These are phyloP conservation scores for Andrena bicolor DNA, from an alignment of 2,888 invertebrate genomes.

Conservation along the genomic window DNA sequence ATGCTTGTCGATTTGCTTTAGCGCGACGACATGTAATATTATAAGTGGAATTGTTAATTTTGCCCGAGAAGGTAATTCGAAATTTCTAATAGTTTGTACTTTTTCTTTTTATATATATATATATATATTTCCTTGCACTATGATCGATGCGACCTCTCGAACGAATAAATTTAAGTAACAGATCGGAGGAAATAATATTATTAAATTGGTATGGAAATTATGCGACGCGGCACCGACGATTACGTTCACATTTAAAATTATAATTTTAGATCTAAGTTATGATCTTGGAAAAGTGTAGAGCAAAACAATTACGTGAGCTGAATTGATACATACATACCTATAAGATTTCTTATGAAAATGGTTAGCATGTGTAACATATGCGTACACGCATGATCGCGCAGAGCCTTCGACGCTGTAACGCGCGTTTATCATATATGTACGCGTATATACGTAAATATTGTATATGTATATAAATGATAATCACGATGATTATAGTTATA, in stretches of 20 bases:
- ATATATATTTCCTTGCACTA: conserved; percentile 1
- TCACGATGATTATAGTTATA: conserved; percentile 73
- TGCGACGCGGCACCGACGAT: conserved; percentile 64
- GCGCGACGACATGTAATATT: neutral
- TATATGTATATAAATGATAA: conserved; percentile 76
- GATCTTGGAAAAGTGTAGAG: conserved; percentile 43
- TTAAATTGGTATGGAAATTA: conserved; percentile 39
- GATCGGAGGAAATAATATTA: neutral
- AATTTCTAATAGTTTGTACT: neutral
- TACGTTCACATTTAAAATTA: conserved; percentile 48
- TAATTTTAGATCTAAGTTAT: conserved; percentile 55
- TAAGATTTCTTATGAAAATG: conserved; percentile 70
- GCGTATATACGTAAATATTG: conserved; percentile 68
- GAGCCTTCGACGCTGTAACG: conserved; percentile 28
- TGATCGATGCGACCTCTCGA: neutral
- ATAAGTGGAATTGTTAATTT: conserved; percentile 10
- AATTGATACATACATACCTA: conserved; percentile 60
- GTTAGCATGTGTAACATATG: conserved; percentile 71
- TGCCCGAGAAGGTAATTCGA: neutral
- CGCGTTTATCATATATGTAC: conserved; percentile 57
- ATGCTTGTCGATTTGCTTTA: neutral
- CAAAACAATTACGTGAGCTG: conserved; percentile 50
- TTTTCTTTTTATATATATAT: neutral
- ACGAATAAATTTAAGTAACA: neutral
- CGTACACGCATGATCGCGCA: conserved; percentile 64